Evolutionary conservation across 2,113 vertebrate species (phyloP).

Genomic region (Ornithorhynchus anatinus): DNA sequence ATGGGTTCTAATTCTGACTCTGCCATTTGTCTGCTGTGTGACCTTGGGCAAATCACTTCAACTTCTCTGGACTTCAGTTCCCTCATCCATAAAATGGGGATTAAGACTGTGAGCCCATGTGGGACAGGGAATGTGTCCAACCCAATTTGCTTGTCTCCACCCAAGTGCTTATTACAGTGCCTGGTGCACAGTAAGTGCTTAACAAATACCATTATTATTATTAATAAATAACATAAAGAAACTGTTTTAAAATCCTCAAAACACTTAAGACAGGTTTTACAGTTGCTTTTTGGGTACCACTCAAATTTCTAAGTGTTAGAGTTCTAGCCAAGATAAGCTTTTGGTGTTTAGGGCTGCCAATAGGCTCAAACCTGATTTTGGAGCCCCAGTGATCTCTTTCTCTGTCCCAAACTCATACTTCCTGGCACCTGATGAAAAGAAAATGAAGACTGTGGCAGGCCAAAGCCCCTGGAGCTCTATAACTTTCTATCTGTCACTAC

Average conservation of each 20-base stretch:
- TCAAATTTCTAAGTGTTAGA: background rate
- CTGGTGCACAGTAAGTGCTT: too few relatives aligned
- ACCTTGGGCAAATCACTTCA: too few relatives aligned
- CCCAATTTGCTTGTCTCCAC: too few relatives aligned
- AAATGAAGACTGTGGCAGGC: background rate
- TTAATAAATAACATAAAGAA: too few relatives aligned
- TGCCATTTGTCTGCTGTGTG: too few relatives aligned
- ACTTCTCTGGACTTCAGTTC: too few relatives aligned
- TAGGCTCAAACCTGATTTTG: constrained; percentile 4
- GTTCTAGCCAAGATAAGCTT: constrained; percentile 13
- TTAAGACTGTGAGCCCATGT: too few relatives aligned
- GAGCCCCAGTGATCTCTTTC: background rate
- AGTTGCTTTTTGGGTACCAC: background rate
- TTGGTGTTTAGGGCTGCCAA: constrained; percentile 2
- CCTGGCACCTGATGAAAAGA: background rate
- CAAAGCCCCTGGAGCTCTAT: background rate
- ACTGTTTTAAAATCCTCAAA: background rate
- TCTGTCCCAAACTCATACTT: constrained; percentile 11
- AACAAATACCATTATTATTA: too few relatives aligned
- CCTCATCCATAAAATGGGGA: too few relatives aligned
- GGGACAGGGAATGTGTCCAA: too few relatives aligned
- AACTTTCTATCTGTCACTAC: background rate
- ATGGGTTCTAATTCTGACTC: too few relatives aligned
- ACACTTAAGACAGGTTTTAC: background rate
- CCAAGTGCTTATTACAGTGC: too few relatives aligned